Evolutionary conservation across 1,140 invertebrate species (phyloP).

Genomic region (Eumaeus atala): DNA sequence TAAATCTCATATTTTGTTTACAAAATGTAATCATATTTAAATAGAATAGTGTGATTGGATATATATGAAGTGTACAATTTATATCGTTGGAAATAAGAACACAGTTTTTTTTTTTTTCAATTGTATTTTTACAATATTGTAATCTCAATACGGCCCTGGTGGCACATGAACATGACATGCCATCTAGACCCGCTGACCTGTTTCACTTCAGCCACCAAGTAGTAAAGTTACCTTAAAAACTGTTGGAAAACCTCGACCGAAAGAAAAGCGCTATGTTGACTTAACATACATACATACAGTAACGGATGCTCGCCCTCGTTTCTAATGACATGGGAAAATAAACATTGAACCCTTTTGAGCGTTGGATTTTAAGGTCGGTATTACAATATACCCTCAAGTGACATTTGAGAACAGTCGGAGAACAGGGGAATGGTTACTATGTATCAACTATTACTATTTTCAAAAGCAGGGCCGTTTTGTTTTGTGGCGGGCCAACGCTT

Average conservation of each 20-base stretch:
- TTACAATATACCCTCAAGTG: conserved; percentile 36
- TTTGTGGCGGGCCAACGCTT: too few relatives aligned
- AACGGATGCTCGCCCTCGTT: conserved; percentile 53
- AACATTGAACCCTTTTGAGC: conserved; percentile 39
- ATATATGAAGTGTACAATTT: too few relatives aligned
- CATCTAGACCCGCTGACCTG: conserved; percentile 60
- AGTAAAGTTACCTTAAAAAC: conserved; percentile 69
- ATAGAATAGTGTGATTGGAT: neutral
- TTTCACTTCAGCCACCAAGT: conserved; percentile 54
- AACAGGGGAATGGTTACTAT: neutral
- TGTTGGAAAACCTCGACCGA: conserved; percentile 48
- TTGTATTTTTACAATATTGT: neutral
- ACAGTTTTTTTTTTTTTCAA: too few relatives aligned
- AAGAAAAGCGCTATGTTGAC: conserved; percentile 65
- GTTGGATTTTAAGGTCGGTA: conserved; percentile 46
- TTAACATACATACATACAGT: conserved; percentile 59
- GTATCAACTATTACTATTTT: too few relatives aligned
- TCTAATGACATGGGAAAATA: conserved; percentile 41
- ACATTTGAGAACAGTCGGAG: neutral
- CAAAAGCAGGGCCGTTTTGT: too few relatives aligned
- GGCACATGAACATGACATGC: conserved; percentile 63
- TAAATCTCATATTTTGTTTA: too few relatives aligned
- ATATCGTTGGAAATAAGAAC: too few relatives aligned
- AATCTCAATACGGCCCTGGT: conserved; percentile 38
- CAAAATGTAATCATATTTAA: too few relatives aligned